Evolutionary conservation across 2,113 vertebrate species (phyloP).

Genomic region (Toxotes chatareus): DNA sequence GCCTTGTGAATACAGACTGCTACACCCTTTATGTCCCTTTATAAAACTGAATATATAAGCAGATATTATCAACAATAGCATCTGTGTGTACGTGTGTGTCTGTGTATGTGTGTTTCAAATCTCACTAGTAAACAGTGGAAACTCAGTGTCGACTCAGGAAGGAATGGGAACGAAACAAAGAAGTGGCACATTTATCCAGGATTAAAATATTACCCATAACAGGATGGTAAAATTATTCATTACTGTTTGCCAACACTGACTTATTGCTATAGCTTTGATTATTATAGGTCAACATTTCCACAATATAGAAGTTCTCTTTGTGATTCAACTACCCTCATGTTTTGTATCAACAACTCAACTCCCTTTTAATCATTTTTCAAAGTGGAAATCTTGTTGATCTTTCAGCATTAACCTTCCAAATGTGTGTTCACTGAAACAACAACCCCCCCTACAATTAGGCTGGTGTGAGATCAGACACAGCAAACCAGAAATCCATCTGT

Average conservation of each 20-base stretch:
- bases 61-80: neutral
- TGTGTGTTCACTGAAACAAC: slow-evolving; percentile 19
- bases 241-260: neutral
- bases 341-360: slow-evolving; percentile 4
- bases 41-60: neutral
- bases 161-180: slow-evolving; percentile 19
- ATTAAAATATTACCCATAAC: neutral
- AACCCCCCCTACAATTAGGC: slow-evolving; percentile 1
- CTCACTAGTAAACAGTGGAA: slow-evolving; percentile 32
- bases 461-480: slow-evolving; percentile 19
- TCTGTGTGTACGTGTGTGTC: slow-evolving; percentile 2
- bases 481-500: slow-evolving; percentile 39
- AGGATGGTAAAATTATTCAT: slow-evolving; percentile 24
- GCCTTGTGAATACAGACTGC: neutral
- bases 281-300: neutral
- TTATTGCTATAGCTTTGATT: neutral
- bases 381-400: slow-evolving; percentile 28
- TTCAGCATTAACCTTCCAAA: slow-evolving; percentile 21
- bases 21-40: slow-evolving; percentile 30
- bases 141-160: slow-evolving; percentile 1
- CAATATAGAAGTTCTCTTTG: neutral
- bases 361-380: slow-evolving; percentile 24
- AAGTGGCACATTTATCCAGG: neutral
- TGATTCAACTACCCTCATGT: neutral
- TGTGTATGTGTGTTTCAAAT: neutral